phyloP scores from a whole-genome alignment of 2,113 vertebrate genomes.

The Oenanthe melanoleuca region DNA sequence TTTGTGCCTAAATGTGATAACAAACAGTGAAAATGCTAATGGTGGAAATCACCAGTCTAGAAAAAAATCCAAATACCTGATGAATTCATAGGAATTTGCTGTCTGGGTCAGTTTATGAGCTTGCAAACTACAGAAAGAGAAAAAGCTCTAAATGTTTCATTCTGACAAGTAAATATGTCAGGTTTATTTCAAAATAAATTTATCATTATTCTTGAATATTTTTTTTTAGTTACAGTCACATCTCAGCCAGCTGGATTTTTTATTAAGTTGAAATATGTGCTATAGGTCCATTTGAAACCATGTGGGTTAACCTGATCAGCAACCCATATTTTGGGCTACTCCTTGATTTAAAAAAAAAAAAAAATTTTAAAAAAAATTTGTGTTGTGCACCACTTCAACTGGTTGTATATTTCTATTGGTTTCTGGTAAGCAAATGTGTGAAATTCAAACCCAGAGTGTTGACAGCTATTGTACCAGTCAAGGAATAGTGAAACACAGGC shows the following conservation, averaged over 20 bases:
- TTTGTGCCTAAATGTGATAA: not conserved
- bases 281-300: not conserved
- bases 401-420: not conserved
- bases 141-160: not conserved
- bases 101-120: not conserved
- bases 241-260: not conserved
- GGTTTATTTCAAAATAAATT: not conserved
- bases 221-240: not conserved
- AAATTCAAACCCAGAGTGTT: constrained; percentile 7
- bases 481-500: not conserved
- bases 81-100: not conserved
- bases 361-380: not conserved
- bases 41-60: not conserved
- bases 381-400: not conserved
- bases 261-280: not conserved
- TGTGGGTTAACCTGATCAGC: not conserved
- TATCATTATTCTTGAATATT: not conserved
- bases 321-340: not conserved
- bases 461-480: not conserved
- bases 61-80: not conserved
- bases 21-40: not conserved
- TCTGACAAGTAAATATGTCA: not conserved
- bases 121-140: not conserved
- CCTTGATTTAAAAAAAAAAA: not conserved
- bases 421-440: constrained; percentile 29